phyloP scores from a whole-genome alignment of 2,113 vertebrate genomes.

The Pangasianodon gigas region DNA sequence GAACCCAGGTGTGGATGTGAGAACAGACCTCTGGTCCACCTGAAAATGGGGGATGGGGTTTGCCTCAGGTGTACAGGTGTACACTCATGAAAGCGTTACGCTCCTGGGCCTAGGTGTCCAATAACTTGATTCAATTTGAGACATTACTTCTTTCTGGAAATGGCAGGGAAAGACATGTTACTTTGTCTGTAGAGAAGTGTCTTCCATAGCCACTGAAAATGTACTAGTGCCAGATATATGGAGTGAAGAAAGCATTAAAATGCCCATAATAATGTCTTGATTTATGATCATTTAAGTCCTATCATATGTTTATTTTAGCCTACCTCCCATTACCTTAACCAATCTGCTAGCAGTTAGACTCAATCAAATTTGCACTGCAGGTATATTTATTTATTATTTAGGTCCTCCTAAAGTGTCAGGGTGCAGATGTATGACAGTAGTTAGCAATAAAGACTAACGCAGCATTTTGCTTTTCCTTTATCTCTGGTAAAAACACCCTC shows the following conservation, averaged over 20 bases:
- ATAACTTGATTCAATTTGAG: neutral
- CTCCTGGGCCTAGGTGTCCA: neutral
- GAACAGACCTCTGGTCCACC: neutral
- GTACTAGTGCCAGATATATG: neutral
- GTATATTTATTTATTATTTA: neutral
- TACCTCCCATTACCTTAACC: neutral
- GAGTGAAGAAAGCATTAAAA: constrained; percentile 7
- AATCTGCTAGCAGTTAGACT: neutral
- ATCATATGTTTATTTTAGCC: neutral
- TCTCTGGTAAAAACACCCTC: neutral
- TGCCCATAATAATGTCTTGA: neutral
- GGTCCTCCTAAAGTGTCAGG: neutral
- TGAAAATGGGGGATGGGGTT: neutral
- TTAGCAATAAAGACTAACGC: neutral
- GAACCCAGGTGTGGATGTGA: neutral
- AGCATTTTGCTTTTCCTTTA: neutral
- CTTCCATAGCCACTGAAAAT: neutral
- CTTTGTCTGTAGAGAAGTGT: neutral
- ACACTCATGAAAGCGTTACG: neutral
- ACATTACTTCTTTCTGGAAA: neutral
- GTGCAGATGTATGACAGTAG: neutral
- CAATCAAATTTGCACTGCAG: neutral
- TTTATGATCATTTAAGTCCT: neutral
- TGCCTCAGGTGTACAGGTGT: neutral
- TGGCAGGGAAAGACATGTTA: neutral